A percentile compares a stretch with the other conserved stretches of the same genome.
Evolutionary conservation across 2,113 vertebrate species (phyloP).

Genomic region (Corydoras sp.): DNA sequence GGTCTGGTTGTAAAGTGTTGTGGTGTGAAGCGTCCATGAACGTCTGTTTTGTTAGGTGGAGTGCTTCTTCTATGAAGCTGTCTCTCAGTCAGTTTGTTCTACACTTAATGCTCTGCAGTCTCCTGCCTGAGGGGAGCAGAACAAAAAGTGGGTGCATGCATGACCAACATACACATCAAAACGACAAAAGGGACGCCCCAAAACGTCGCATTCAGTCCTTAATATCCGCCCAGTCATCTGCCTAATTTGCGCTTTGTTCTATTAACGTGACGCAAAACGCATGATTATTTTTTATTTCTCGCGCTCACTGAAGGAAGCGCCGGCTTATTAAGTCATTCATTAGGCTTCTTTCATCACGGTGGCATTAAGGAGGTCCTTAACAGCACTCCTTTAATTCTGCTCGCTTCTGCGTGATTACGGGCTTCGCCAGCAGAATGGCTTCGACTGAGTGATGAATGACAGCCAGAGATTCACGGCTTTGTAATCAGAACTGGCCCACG

Average conservation of each 20-base stretch:
- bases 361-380: conserved; percentile 26
- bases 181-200: too few relatives aligned
- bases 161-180: too few relatives aligned
- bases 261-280: conserved; percentile 17
- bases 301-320: conserved; percentile 26
- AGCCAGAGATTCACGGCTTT: neutral
- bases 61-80: too few relatives aligned
- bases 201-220: too few relatives aligned
- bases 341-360: conserved; percentile 29
- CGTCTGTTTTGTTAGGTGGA: too few relatives aligned
- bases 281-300: conserved; percentile 22
- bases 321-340: conserved; percentile 36
- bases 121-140: too few relatives aligned
- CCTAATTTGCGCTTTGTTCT: conserved; percentile 17
- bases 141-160: too few relatives aligned
- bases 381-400: conserved; percentile 20
- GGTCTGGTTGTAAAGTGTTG: too few relatives aligned
- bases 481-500: neutral
- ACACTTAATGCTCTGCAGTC: too few relatives aligned
- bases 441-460: conserved; percentile 9
- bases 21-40: too few relatives aligned
- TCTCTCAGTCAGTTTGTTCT: too few relatives aligned
- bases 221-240: neutral
- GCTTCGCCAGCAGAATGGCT: conserved; percentile 23
- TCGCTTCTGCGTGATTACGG: conserved; percentile 24